Base-by-base conservation (phyloP, 92 coral and sea anemone genomes). In the Epizoanthus scotinus region DNA sequence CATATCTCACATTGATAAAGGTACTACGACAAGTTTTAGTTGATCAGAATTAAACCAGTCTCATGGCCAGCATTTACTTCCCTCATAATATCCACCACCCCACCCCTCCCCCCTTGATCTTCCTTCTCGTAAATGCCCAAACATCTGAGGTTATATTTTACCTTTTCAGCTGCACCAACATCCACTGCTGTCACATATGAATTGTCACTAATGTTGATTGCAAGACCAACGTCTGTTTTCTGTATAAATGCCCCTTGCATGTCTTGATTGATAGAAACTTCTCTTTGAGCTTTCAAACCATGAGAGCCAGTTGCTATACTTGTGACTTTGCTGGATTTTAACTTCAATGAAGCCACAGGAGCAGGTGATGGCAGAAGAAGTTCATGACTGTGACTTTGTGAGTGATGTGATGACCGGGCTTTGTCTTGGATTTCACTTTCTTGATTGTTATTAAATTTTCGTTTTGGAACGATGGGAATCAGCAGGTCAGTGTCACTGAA, bases 311-410 rank as follows among this genome's bases (percentile, higher is more conserved):
- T 31, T 5, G 69, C 40, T n/a, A 75, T n/a, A n/a, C n/a, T 29
- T 25, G 29, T 25, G 6, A 63, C 26, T 25, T 59, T 40, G 49
- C 55, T 22, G 22, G 56, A 55, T 38, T 34, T 40, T 2, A 75
- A 56, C 31, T 12, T 75, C 68, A 75, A 20, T 15, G 60, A 68
- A 31, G 69, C 60, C 57, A 57, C 81, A 15, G 68, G 67, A n/a
- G 40, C 68, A 20, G 81, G 81, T 9, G 31, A 38, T 12, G 47
- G 63, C 60, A 67, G 5, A 22, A 38, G 34, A 36, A 58, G 57
- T 24, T 57, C 3, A 34, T 31, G 54, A 36, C 42, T 74, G 68
- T 3, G 14, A 12, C 68, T 59, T 38, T 36, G 61, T 10, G 56
- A 40, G 54, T 29, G 67, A 74, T 20, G 20, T n/a, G 50, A 44